Base-by-base conservation (phyloP, 1,140 invertebrate species). In the Drosophila arawakana region DNA sequence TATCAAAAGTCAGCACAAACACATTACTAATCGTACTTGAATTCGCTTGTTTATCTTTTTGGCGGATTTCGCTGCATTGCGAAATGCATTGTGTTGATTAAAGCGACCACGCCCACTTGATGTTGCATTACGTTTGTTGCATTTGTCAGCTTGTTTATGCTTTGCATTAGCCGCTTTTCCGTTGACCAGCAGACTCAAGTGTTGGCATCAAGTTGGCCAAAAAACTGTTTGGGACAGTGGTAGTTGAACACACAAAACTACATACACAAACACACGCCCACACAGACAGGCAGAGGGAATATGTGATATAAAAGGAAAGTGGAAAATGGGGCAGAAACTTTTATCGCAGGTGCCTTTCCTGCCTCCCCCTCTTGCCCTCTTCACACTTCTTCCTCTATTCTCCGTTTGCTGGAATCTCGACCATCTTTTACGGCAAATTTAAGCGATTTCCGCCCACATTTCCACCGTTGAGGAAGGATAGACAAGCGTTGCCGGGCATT, bases 241-340 rank as follows among this genome's bases (percentile, higher is more conserved):
- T 21, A 43, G 54, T 37, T 18, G 46, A 35, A 57, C 50, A 70
- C 61, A 70, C 52, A 60, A 50, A 47, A 30, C 18, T 35, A 46
- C 13, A 55, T 9, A 6, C 21, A 57, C 9, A 57, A 2, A 21
- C 9, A 49, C 18, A 21, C 18, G 18, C 18, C 18, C 18, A 21
- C 18, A 21, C 18, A 21, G 18, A 21, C 35, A 60, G 21, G 37
- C 37, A 55, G 10, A 37, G 7, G 47, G 54, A 61, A 55, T 65
- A 39, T 49, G 57, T 52, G 57, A 39, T 54, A 61, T 73, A 78
- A 72, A 81, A 69, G 67, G 67, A 76, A 75, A 86, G 80, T 70
- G 76, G 83, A 83, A 88, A 88, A 89, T 88, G 83, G 83, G 60
- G 83, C 67, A 89, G 80, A 89, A 88, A 88, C 67, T 88, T 88